Conservation (phyloP, 2,888 invertebrate genomes). For the Volucella inflata region DNA sequence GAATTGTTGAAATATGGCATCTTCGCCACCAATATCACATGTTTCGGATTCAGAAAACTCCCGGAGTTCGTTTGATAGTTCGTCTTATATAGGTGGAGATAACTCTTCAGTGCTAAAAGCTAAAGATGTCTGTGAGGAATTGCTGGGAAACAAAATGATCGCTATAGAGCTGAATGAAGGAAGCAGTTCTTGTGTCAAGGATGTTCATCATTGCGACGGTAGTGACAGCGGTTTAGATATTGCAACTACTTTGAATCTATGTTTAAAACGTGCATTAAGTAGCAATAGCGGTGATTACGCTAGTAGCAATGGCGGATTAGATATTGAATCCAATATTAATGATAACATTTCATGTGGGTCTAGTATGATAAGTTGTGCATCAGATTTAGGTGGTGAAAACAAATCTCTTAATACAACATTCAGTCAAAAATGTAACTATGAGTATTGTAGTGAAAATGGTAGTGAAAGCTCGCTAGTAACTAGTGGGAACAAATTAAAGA, state of each 20-base stretch:
- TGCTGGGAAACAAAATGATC: constrained; percentile 79
- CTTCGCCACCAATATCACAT: constrained; percentile 14
- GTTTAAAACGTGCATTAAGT: constrained; percentile 85
- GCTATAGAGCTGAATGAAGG: constrained; percentile 79
- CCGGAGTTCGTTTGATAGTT: constrained; percentile 28
- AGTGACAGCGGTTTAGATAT: constrained; percentile 93
- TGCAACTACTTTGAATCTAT: constrained; percentile 82
- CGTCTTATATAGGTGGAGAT: constrained; percentile 3
- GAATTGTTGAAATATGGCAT: not conserved
- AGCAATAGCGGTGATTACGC: constrained; percentile 88
- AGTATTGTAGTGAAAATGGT: constrained; percentile 87
- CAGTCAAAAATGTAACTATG: constrained; percentile 77
- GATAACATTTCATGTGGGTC: constrained; percentile 88
- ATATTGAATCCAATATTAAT: constrained; percentile 82
- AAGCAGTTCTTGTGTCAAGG: constrained; percentile 38
- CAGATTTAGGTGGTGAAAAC: constrained; percentile 87
- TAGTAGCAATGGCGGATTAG: constrained; percentile 86
- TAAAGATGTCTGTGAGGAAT: constrained; percentile 77
- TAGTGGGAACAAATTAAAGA: constrained; percentile 76
- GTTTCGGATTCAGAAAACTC: constrained; percentile 37
- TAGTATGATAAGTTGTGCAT: constrained; percentile 90
- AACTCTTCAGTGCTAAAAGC: constrained; percentile 19
- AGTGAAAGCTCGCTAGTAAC: constrained; percentile 91
- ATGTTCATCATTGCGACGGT: constrained; percentile 85
- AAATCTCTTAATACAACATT: constrained; percentile 78